Percentiles rank a stretch among this genome's conserved stretches.
Conservation (phyloP, 2,888 invertebrate species). For the Eristalis tenax region DNA sequence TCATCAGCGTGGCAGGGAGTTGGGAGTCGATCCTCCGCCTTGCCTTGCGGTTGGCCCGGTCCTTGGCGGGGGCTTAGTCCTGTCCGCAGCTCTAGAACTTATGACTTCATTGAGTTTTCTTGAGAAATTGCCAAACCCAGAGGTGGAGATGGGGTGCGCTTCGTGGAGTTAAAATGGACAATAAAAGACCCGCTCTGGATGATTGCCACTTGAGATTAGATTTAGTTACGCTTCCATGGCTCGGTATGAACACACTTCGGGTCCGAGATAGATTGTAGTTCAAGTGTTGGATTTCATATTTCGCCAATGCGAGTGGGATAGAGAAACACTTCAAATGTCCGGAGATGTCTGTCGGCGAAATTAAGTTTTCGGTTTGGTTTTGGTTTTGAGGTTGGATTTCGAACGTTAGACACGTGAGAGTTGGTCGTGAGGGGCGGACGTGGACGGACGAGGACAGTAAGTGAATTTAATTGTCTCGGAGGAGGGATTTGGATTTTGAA, state of each 20-base stretch:
- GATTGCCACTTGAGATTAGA: conserved; percentile 67
- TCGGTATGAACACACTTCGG: neutral
- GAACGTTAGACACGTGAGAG: neutral
- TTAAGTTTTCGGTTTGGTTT: conserved; percentile 14
- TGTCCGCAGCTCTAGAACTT: neutral
- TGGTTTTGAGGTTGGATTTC: neutral
- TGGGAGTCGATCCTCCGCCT: neutral
- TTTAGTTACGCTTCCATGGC: neutral
- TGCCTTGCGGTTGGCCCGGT: conserved; percentile 1
- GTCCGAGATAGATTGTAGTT: neutral
- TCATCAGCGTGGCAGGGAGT: conserved; percentile 4
- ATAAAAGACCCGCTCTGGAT: conserved; percentile 52
- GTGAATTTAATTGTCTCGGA: neutral
- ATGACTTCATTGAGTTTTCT: neutral
- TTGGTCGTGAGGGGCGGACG: neutral
- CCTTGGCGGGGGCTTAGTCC: neutral
- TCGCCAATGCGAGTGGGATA: neutral
- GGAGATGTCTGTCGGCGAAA: conserved; percentile 26
- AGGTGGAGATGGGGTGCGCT: neutral
- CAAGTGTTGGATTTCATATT: conserved; percentile 27
- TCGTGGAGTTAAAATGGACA: conserved; percentile 44
- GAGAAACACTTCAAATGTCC: conserved; percentile 26
- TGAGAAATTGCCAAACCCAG: conserved; percentile 12
- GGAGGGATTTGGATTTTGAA: neutral
- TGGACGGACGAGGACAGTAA: neutral